Evolutionary conservation across 35 echinoderm and acorn worm genomes (phyloP).

Genomic region (Holothuria glaberrima): DNA sequence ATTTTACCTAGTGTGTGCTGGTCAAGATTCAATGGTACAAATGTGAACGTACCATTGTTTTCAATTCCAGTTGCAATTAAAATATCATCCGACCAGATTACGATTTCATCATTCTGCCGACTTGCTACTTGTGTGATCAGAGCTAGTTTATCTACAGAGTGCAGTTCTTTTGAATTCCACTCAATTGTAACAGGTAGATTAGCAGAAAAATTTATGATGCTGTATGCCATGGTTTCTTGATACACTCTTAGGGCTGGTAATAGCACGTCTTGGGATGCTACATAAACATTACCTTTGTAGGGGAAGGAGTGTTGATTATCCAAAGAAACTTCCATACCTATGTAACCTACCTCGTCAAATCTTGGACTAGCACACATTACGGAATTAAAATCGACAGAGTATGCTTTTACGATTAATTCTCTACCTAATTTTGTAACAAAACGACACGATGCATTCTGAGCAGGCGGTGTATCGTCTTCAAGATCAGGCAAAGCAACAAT

Average conservation of each 20-base stretch:
- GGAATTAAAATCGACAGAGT: background rate
- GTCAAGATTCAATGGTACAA: background rate
- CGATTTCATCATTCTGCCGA: background rate
- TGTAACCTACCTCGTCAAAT: background rate
- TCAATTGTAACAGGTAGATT: background rate
- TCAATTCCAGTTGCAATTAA: background rate
- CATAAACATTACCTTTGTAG: constrained; percentile 11
- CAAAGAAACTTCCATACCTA: background rate
- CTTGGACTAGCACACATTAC: background rate
- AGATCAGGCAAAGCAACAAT: background rate
- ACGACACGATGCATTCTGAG: background rate
- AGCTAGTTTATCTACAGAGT: background rate
- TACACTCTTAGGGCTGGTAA: background rate
- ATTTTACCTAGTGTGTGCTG: background rate
- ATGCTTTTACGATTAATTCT: background rate
- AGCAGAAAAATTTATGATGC: background rate
- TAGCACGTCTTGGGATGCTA: background rate
- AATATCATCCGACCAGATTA: constrained; percentile 23
- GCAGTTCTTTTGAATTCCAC: background rate
- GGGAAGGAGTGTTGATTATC: background rate
- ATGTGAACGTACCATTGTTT: background rate
- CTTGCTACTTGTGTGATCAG: constrained; percentile 7
- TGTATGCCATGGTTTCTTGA: background rate
- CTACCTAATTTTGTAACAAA: background rate
- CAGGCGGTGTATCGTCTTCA: background rate